Evolutionary conservation across 1,140 invertebrate species (phyloP).

Genomic region (Acyrthosiphon pisum): DNA sequence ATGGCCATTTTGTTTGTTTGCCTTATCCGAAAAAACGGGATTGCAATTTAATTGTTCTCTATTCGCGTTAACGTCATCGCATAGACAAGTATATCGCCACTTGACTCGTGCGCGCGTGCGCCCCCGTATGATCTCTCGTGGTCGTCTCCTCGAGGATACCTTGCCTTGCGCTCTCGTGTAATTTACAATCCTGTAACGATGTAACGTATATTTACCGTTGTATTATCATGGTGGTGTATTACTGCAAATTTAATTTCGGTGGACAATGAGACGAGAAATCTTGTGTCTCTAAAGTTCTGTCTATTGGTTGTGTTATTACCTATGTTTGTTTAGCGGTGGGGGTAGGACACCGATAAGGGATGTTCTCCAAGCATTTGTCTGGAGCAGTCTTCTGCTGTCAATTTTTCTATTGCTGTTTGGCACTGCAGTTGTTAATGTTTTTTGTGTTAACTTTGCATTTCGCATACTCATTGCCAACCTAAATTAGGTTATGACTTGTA

Average conservation of each 20-base stretch:
- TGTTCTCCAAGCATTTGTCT: neutral
- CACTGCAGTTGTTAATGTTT: neutral
- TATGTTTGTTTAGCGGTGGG: neutral
- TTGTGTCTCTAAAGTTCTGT: neutral
- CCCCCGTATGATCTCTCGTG: neutral
- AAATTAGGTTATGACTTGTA: neutral
- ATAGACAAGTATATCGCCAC: too few relatives aligned
- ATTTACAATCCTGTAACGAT: neutral
- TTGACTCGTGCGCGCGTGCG: neutral
- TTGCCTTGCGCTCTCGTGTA: neutral
- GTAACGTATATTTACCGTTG: neutral
- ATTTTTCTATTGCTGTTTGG: neutral
- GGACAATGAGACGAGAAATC: neutral
- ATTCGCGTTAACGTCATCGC: neutral
- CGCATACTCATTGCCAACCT: neutral
- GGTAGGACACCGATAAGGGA: neutral
- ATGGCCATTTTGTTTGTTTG: neutral
- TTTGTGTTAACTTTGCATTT: neutral
- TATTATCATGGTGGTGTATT: neutral
- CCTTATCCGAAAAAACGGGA: neutral
- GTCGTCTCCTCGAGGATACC: neutral
- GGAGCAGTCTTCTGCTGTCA: neutral
- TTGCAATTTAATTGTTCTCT: neutral
- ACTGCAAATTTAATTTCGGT: neutral
- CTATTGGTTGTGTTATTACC: neutral